Evolutionary conservation across 1,140 invertebrate genomes (phyloP), one percentile per base, ranked within the genome.

Genomic region (Euura saliciscinereae): DNA sequence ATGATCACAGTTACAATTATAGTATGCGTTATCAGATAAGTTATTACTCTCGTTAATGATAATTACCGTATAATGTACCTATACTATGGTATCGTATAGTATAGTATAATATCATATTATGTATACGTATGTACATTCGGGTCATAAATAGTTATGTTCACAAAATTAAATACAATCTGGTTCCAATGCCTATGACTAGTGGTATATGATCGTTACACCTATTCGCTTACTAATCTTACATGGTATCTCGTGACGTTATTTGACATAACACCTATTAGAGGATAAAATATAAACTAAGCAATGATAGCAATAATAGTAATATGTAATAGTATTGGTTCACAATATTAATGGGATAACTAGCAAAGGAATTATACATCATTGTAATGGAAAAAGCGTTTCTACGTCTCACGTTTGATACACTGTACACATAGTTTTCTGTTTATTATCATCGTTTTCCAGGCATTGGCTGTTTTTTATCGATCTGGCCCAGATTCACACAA

Each of bases 1-100:
- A 87, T 83, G 81, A 87, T 87, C 86, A 87, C 86, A 87, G 86
- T 85, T 87, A 87, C 80, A 86, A 80, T 83, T 78, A 84, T 80
- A 79, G 81, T 81, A 79, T 80, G 78, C 77, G 80, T 76, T 73
- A 79, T 77, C 78, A 79, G 78, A 78, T 75, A 77, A 70, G 75
- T 78, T 76, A 73, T 76, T 78, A 77, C 65, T 78, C 28, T 28
- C 71, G 71, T 76, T 66, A 74, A 67, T 67, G 11, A 75, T 75
- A 75, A 75, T 82, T 74, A 79, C 78, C 83, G 78, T 80, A 80
- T 82, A 28, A 28, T 28, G 28, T 28, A 28, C 28, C 28, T 28
- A 28, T 28, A 28, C 28, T 28, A 28, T 28, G 28, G 28, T 28
- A 28, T 28, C 28, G 28, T 28, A 28, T 28, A 28, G 51, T 59